These are phyloP conservation scores for Aegithalos caudatus DNA, from an alignment of 2,113 vertebrate species.

Conservation along the genomic window DNA sequence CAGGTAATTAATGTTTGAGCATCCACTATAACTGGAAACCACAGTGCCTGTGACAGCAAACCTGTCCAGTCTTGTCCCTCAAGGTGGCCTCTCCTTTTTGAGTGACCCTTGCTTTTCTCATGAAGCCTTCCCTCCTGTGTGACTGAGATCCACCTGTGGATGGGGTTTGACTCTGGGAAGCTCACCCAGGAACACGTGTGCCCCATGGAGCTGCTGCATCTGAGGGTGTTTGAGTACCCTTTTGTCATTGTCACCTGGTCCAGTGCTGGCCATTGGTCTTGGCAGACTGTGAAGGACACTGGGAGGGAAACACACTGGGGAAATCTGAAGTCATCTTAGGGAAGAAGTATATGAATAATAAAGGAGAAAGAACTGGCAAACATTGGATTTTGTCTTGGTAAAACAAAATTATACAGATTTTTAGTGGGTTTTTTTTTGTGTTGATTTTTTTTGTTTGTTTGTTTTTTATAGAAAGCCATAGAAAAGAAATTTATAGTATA, in stretches of 20 bases:
- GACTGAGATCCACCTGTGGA: neutral
- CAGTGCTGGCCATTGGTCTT: neutral
- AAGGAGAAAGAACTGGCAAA: neutral
- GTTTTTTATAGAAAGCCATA: neutral
- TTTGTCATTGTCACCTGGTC: accelerated
- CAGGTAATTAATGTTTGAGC: neutral
- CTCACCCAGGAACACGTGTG: neutral
- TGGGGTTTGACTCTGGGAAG: neutral
- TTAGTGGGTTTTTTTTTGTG: no score
- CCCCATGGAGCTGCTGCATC: neutral
- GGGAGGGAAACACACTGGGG: neutral
- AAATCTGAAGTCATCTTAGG: neutral
- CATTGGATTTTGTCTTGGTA: neutral
- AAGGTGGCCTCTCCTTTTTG: neutral
- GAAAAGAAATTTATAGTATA: neutral
- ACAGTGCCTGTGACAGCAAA: neutral
- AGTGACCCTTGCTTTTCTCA: neutral
- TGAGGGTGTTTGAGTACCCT: neutral
- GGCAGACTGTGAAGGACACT: neutral
- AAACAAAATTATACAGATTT: neutral
- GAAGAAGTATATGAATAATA: neutral
- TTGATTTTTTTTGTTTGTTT: no score
- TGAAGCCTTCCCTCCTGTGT: neutral
- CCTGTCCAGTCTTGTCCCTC: neutral
- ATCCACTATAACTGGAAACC: neutral